Evolutionary conservation across 2,888 invertebrate genomes (phyloP), one percentile per base, ranked within the genome.

Genomic region (Pammene aurita): DNA sequence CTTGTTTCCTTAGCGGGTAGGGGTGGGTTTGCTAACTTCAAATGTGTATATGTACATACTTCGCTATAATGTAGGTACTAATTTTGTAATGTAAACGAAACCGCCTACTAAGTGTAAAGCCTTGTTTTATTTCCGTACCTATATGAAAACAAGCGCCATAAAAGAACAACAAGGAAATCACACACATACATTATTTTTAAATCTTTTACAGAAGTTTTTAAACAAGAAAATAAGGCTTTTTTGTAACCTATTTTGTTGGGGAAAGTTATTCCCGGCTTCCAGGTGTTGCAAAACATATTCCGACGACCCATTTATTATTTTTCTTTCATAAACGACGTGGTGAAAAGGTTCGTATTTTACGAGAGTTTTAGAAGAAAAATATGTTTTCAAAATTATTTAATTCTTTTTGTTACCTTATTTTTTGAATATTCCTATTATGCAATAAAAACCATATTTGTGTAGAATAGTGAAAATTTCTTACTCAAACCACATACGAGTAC

Each of bases 261-360:
- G 16, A 64, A 69, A 69, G 68, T 69, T 64, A 64, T 68, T 38
- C 54, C 44, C 13, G 26, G 64, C 46, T 65, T 69, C 64, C 68
- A 69, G 64, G 64, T 68, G 68, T 60, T 64, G 26, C 64, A 35
- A 69, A 63, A 69, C 68, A 64, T 69, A 64, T 69, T 69, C 52
- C 46, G 46, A 46, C 38, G 46, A 41, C 38, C 68, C 46, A 54
- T 64, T 69, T 69, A 64, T 69, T 64, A 60, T 69, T 69, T 67
- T 63, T 69, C 46, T 69, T 64, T 60, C 58, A 46, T 42, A 52
- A 67, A 68, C 57, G 58, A 64, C 52, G 58, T 26, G 46, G 52
- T 46, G 52, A 55, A 62, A 60, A 62, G 38, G 48, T 56, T 46
- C 48, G 13, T 61, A 11, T 69, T 58, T 41, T 64, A 11, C 46